phyloP scores from a whole-genome alignment of 2,797 vertebrate genomes.

The Xerus rutilus region DNA sequence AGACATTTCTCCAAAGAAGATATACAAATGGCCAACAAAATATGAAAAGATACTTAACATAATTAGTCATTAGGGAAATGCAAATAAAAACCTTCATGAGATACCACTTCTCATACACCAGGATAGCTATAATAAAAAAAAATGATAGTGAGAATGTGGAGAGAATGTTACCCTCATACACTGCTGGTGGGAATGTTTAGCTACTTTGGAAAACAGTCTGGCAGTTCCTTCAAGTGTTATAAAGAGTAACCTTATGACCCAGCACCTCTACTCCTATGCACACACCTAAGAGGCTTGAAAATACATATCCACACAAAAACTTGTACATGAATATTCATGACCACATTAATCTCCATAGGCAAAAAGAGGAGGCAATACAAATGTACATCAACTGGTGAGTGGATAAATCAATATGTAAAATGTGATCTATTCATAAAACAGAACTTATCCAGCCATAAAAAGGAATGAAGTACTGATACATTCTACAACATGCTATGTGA shows the following conservation, averaged over 20 bases:
- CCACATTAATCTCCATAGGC: neutral
- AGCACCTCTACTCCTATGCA: neutral
- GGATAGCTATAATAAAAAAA: neutral
- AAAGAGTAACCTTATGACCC: neutral
- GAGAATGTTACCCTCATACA: neutral
- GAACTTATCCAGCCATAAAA: neutral
- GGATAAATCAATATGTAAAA: constrained; percentile 33
- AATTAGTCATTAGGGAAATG: constrained; percentile 40
- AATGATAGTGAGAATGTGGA: neutral
- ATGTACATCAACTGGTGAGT: neutral
- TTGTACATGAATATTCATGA: neutral
- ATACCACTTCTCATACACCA: neutral
- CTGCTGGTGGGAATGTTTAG: neutral
- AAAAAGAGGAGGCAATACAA: neutral
- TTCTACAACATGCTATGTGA: neutral
- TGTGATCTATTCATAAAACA: neutral
- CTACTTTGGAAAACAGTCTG: constrained; percentile 15
- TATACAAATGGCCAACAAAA: neutral
- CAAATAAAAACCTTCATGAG: neutral
- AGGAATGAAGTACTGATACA: neutral
- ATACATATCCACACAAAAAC: neutral
- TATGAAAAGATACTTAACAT: constrained; percentile 2
- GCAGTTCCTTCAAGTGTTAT: constrained; percentile 19
- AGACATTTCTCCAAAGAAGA: constrained; percentile 57
- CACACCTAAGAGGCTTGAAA: constrained; percentile 44